Evolutionary conservation across 2,113 vertebrate genomes (phyloP), one percentile per base, ranked within the genome.

Genomic region (Sceloporus undulatus): DNA sequence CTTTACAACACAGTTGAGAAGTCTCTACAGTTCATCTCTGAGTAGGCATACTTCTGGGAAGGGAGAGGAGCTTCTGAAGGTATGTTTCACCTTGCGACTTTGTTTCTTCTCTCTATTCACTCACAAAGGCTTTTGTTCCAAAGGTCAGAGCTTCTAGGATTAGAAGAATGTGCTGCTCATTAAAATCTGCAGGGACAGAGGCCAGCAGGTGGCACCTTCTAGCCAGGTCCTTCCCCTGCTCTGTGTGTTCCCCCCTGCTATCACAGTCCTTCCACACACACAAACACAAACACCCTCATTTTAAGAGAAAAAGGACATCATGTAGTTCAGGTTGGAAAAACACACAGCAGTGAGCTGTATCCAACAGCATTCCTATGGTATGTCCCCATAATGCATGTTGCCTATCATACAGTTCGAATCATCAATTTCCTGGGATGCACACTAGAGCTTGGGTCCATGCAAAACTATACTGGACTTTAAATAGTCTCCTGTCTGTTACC

Each of bases 51-150:
- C 65, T 7, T 10, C 3, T 3, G 29, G 1, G 5, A 27, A 68
- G 14, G 5, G 3, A 4, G 1, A 56, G 48, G 8, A 9, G 1
- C 71, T 5, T 11, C 25, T 85, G 42, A 19, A 21, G 84, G 42
- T 80, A 82, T 23, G 79, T 82, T 86, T 75, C 11, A 52, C 54
- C 59, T 80, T 75, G 38, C 11, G 52, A 68, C 42, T 80, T 80
- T 66, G 29, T 38, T 81, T 80, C n/a, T 16, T 1, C 56, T 42
- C 21, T 48, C 66, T 25, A 5, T 59, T 18, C 40, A 38, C 13
- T 38, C 29, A 29, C 40, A n/a, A 18, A 19, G 8, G 38, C 21
- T 42, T 66, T 48, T 66, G 25, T 52, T 66, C 27, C 84, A 48
- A 75, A 77, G 38, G 25, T 29, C 38, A 85, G 3, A 70, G 10